Evolutionary conservation across 2,888 invertebrate genomes (phyloP), one percentile per base, ranked within the genome.

Genomic region (Melanostoma scalare): DNA sequence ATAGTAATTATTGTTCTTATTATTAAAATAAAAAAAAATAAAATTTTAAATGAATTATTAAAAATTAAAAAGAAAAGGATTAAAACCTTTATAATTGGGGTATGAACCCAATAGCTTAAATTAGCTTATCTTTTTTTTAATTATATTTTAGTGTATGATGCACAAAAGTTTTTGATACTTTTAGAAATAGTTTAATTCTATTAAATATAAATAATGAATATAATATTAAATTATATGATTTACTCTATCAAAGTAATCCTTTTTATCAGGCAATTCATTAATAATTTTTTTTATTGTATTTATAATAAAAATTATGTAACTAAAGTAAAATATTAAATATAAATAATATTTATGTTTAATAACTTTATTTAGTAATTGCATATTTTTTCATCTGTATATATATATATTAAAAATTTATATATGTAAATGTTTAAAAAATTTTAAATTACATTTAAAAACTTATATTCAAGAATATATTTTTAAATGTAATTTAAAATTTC

Each of bases 221-320:
- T 87, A 87, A 86, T 85, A 36, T 48, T 42, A 72, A 20, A 81
- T 87, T 89, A 92, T 91, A 92, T 93, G 89, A 92, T 91, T 92
- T 93, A 93, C 90, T 92, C 93, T 93, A 93, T 94, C 93, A 93
- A 92, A 92, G 92, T 93, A 93, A 92, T 89, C 93, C 93, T 93
- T 93, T 93, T 87, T 60, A 6, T 60, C 58, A 60, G 58, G 58
- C 58, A 60, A 60, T 60, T 60, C 58, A 60, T 74, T 48, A 48
- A 48, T 50, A 42, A 31, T 61, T 20, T 65, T 35, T 30, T 8
- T 20, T 53, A 30, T 52, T 55, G 20, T 20, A 20, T 30, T 35
- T 42, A 10, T 33, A 10, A 40, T 33, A 55, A 68, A 35, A 44
- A 20, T 20, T 20, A 20, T 20, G 20, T 20, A 20, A 20, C 1